Evolutionary conservation across 1,140 invertebrate species (phyloP).

Genomic region (Bicyclus anynana): DNA sequence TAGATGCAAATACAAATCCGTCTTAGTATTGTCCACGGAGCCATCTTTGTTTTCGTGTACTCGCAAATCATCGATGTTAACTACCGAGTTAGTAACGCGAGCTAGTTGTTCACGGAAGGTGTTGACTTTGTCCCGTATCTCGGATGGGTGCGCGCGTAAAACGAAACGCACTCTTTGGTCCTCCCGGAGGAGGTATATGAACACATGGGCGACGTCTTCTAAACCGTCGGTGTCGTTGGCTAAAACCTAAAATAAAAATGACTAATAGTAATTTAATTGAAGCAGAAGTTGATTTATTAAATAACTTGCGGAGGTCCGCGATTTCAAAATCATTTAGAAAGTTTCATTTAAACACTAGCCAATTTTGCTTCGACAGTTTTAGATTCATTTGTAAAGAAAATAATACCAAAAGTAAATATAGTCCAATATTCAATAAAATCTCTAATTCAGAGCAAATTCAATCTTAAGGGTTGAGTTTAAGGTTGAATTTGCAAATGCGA

Average conservation of each 20-base stretch:
- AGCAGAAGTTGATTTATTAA: no score
- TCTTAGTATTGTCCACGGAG: slow-evolving; percentile 95
- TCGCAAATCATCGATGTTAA: slow-evolving; percentile 95
- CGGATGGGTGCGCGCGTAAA: slow-evolving; percentile 91
- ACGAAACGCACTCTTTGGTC: slow-evolving; percentile 96
- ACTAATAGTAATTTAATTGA: no score
- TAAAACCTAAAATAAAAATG: slow-evolving; percentile 80
- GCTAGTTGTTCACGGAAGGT: slow-evolving; percentile 85
- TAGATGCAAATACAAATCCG: slow-evolving; percentile 95
- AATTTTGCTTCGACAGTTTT: no score
- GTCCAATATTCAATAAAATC: no score
- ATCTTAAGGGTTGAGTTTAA: no score
- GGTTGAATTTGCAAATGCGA: no score
- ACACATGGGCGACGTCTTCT: slow-evolving; percentile 87
- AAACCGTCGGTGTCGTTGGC: slow-evolving; percentile 92
- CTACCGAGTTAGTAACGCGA: slow-evolving; percentile 92
- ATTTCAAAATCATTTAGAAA: no score
- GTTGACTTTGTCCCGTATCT: slow-evolving; percentile 88
- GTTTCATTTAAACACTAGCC: no score
- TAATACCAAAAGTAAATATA: no score
- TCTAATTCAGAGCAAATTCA: no score
- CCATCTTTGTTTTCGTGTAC: slow-evolving; percentile 95
- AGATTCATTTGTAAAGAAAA: no score
- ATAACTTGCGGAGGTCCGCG: no score
- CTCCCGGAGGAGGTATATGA: slow-evolving; percentile 94